phyloP scores from a whole-genome alignment of 2,113 vertebrate genomes.

The Raja brachyura region DNA sequence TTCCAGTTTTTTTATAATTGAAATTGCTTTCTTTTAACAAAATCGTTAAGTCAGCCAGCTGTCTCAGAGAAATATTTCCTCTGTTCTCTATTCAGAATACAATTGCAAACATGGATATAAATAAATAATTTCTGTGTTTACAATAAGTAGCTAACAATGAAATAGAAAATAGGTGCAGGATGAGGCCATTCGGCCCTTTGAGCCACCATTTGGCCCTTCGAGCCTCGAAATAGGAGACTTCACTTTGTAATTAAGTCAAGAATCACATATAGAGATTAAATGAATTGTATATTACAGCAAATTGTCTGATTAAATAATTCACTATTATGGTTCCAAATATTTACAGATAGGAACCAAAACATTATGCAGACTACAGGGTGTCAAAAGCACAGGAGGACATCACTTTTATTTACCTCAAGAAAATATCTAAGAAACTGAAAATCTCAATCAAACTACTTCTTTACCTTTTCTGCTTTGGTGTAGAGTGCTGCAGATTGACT shows the following conservation, averaged over 20 bases:
- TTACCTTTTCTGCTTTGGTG: background rate
- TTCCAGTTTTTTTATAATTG: conserved; percentile 18
- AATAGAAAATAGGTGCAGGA: too few relatives aligned
- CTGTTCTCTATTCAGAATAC: background rate
- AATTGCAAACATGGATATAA: background rate
- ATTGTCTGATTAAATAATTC: background rate
- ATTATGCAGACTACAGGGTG: background rate
- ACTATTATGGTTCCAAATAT: background rate
- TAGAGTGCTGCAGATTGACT: background rate
- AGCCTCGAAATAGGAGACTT: background rate
- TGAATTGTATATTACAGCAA: background rate
- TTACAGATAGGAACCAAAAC: background rate
- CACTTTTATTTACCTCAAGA: background rate
- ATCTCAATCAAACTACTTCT: background rate
- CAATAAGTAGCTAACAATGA: background rate
- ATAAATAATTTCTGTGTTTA: background rate
- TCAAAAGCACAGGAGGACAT: background rate
- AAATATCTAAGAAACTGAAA: background rate
- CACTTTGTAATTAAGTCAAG: background rate
- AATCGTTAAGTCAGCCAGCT: background rate
- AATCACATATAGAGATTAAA: background rate
- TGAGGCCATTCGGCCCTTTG: too few relatives aligned
- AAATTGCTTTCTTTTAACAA: background rate
- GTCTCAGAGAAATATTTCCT: background rate
- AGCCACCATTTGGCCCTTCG: too few relatives aligned